Percentiles rank a stretch among this genome's conserved stretches.
Evolutionary conservation across 2,797 vertebrate species (phyloP).

Genomic region (Poecilia picta): DNA sequence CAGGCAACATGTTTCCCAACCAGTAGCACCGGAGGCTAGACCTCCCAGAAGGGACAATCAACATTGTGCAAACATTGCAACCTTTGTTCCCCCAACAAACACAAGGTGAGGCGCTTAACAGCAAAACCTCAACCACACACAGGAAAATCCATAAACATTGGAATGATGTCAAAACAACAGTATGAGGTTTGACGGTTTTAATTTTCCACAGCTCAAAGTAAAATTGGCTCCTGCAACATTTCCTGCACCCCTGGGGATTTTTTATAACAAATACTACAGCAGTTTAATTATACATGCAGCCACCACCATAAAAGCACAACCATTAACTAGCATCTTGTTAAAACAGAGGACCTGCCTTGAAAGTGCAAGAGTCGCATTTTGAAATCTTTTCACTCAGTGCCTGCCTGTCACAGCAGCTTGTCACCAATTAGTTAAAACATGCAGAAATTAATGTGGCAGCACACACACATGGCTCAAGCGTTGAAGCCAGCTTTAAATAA

Average conservation of each 20-base stretch:
- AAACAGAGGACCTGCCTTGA: constrained; percentile 75
- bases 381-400: constrained; percentile 71
- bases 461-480: constrained; percentile 10
- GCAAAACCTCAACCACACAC: constrained; percentile 77
- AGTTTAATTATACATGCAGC: constrained; percentile 84
- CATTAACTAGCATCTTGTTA: constrained; percentile 83
- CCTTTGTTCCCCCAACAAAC: constrained; percentile 75
- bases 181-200: constrained; percentile 80
- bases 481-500: constrained; percentile 40
- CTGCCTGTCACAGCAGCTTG: constrained; percentile 71
- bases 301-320: constrained; percentile 74
- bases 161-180: constrained; percentile 85
- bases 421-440: constrained; percentile 65
- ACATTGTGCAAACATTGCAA: constrained; percentile 80
- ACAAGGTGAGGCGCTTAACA: constrained; percentile 78
- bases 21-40: constrained; percentile 76
- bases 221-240: constrained; percentile 78
- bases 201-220: constrained; percentile 84
- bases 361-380: constrained; percentile 78
- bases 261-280: constrained; percentile 84
- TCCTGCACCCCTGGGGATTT: constrained; percentile 75
- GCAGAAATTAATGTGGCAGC: constrained; percentile 61
- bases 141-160: constrained; percentile 86
- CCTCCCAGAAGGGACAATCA: constrained; percentile 82
- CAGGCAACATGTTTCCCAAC: constrained; percentile 70